phyloP scores from a whole-genome alignment of 2,888 invertebrate genomes.

The Leistus spinibarbis region DNA sequence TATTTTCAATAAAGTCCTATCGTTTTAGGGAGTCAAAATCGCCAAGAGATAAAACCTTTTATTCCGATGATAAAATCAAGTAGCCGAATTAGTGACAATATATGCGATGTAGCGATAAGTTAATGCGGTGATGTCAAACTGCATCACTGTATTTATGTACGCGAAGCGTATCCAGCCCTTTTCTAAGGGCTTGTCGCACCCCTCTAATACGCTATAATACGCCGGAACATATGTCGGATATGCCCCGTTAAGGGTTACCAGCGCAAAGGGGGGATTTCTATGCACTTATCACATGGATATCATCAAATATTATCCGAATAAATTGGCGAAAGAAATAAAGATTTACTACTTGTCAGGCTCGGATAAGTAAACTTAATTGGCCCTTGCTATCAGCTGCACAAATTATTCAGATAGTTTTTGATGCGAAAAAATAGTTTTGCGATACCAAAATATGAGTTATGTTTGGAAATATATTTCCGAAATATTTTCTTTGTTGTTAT shows the following conservation, averaged over 20 bases:
- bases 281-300: no score
- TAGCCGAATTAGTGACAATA: neutral
- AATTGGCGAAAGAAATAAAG: neutral
- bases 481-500: no score
- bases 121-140: constrained; percentile 28
- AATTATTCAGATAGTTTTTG: no score
- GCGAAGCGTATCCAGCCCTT: neutral
- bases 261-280: neutral
- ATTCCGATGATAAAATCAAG: neutral
- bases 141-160: constrained; percentile 10
- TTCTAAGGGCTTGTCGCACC: neutral
- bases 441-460: no score
- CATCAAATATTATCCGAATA: neutral
- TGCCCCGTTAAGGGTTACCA: constrained; percentile 1
- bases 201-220: constrained; percentile 3
- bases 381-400: no score
- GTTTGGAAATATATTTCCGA: no score
- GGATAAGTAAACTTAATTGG: neutral
- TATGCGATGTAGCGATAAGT: constrained; percentile 27
- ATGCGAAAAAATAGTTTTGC: no score
- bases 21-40: no score
- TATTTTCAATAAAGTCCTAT: no score
- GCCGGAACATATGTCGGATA: constrained; percentile 22
- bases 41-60: no score
- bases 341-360: neutral